phyloP scores from a whole-genome alignment of 2,113 vertebrate species.

The Raja brachyura region DNA sequence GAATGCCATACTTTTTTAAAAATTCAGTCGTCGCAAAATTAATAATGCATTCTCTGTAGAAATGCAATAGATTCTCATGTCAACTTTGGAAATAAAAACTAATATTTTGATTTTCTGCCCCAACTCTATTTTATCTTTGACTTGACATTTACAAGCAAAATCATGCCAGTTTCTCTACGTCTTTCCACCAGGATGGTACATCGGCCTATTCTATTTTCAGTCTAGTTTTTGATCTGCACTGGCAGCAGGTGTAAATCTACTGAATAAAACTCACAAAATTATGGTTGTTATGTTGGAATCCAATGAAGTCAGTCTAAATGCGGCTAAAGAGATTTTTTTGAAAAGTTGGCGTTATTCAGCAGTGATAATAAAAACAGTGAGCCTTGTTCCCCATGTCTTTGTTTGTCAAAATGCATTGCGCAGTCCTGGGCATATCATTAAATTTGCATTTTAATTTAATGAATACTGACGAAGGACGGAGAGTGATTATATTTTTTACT shows the following conservation, averaged over 20 bases:
- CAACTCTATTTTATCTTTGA: not conserved
- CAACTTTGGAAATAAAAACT: not conserved
- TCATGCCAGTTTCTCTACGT: not conserved
- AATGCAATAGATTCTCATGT: not conserved
- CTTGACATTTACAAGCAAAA: not conserved
- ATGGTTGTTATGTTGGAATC: not conserved
- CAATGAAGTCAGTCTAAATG: not conserved
- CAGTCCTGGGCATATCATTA: not conserved
- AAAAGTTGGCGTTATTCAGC: not conserved
- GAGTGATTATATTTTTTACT: not conserved
- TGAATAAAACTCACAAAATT: not conserved
- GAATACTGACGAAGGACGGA: not conserved
- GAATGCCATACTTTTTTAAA: not conserved
- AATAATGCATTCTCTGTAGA: not conserved
- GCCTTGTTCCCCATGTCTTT: constrained; percentile 1
- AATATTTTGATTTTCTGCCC: not conserved
- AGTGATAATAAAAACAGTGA: not conserved
- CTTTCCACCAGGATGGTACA: not conserved
- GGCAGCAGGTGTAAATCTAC: constrained; percentile 9
- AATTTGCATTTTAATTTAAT: not conserved
- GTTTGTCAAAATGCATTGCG: not conserved
- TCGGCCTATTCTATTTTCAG: not conserved
- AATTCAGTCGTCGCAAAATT: not conserved
- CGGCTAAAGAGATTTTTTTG: not conserved
- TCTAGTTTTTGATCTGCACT: not conserved